These are phyloP conservation scores for Ceraclea dissimilis DNA, from an alignment of 2,888 invertebrate species.

Conservation along the genomic window DNA sequence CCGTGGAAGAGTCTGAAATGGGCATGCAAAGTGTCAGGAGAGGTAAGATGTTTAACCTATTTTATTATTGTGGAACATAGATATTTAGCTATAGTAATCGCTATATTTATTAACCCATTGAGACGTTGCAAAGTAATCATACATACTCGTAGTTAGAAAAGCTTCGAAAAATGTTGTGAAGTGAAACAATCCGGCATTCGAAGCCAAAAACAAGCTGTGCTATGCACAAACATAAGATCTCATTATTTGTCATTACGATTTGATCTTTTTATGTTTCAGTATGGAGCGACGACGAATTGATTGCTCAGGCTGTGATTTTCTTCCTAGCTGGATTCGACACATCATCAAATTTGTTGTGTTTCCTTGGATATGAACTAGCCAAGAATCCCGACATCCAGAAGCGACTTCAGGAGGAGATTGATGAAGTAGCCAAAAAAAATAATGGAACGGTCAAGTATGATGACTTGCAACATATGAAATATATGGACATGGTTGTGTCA, in stretches of 20 bases:
- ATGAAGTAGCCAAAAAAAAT: conserved; percentile 16
- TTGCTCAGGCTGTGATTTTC: conserved; percentile 42
- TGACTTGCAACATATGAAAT: conserved; percentile 38
- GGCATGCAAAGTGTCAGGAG: conserved; percentile 30
- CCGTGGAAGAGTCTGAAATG: conserved; percentile 37
- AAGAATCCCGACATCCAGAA: conserved; percentile 40
- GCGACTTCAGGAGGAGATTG: conserved; percentile 33
- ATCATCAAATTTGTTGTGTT: conserved; percentile 35
- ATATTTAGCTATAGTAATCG: no score
- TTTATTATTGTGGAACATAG: no score
- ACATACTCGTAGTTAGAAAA: no score
- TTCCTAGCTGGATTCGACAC: conserved; percentile 45
- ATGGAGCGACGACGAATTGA: conserved; percentile 37
- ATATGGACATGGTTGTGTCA: conserved; percentile 40
- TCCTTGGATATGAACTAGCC: conserved; percentile 40
- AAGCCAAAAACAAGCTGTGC: no score
- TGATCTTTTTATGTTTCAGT: conserved; percentile 34
- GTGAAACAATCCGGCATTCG: no score
- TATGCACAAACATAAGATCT: no score
- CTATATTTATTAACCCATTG: no score
- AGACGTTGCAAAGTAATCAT: no score
- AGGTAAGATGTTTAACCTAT: conserved; percentile 1
- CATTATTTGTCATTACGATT: no score
- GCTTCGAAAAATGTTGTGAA: no score
- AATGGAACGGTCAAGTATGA: conserved; percentile 36